Percentiles rank a stretch among this genome's conserved stretches.
These are phyloP conservation scores for Pelodytes ibericus DNA, from an alignment of 2,797 vertebrate genomes.

Conservation along the genomic window DNA sequence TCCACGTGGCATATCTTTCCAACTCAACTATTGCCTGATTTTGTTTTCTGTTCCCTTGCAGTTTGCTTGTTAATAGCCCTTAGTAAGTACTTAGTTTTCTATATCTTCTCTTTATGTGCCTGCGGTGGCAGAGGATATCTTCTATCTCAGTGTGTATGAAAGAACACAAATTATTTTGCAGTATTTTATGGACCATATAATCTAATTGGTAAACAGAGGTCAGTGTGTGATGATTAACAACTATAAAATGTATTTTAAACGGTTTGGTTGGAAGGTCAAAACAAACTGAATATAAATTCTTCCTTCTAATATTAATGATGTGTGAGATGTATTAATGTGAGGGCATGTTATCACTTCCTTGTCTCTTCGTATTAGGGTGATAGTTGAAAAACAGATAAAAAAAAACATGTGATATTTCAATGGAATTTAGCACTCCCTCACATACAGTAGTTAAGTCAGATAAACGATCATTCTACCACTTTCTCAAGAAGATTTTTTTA, in stretches of 20 bases:
- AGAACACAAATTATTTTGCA: too few relatives aligned
- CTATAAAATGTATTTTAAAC: not conserved
- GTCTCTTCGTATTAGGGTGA: constrained; percentile 25
- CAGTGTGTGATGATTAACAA: not conserved
- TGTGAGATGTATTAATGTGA: constrained; percentile 36
- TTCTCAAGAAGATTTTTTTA: not conserved
- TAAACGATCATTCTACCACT: constrained; percentile 21
- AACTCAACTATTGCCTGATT: too few relatives aligned
- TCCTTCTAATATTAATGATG: constrained; percentile 19
- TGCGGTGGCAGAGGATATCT: too few relatives aligned
- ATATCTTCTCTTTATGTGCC: too few relatives aligned
- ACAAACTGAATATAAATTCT: not conserved
- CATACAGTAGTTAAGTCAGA: constrained; percentile 42
- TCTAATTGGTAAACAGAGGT: not conserved
- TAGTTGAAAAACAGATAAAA: constrained; percentile 30
- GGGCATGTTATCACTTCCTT: constrained; percentile 4
- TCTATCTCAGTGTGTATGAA: too few relatives aligned
- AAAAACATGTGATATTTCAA: constrained; percentile 5
- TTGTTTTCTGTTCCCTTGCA: too few relatives aligned
- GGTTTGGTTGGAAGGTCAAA: not conserved
- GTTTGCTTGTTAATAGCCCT: too few relatives aligned
- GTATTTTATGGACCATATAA: too few relatives aligned
- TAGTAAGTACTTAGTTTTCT: too few relatives aligned
- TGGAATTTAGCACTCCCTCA: constrained; percentile 39
- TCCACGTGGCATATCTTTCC: too few relatives aligned